Conservation (phyloP, 1,140 invertebrate species). For the Cherax quadricarinatus region DNA sequence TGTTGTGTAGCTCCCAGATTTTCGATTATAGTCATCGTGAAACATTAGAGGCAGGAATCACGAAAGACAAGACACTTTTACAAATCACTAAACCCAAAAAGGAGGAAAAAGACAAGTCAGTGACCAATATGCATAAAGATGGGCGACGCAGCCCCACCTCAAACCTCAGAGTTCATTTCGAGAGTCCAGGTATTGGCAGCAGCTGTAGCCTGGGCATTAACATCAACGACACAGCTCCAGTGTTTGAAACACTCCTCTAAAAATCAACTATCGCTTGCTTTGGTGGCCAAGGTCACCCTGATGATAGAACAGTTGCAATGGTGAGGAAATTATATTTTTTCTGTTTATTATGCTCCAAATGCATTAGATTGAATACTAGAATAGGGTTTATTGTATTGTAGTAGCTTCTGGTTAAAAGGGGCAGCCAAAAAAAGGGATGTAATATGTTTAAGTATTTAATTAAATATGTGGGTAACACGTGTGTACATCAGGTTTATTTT, state of each 20-base stretch:
- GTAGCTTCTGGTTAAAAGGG: no score
- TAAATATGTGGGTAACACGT: no score
- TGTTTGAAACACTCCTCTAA: constrained; percentile 50
- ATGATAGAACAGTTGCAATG: no score
- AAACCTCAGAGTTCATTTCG: constrained; percentile 47
- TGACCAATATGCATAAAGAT: neutral
- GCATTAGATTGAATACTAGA: no score
- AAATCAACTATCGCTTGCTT: neutral
- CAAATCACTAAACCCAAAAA: neutral
- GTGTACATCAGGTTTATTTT: no score
- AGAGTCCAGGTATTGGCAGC: neutral
- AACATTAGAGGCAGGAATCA: neutral
- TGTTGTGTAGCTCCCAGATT: constrained; percentile 21
- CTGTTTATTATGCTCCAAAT: no score
- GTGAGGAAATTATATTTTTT: no score
- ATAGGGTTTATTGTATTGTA: no score
- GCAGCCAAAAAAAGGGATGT: no score
- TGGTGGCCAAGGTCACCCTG: no score
- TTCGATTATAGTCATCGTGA: constrained; percentile 22
- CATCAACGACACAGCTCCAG: neutral
- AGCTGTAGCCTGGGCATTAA: neutral
- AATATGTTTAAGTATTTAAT: no score
- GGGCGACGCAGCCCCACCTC: constrained; percentile 4
- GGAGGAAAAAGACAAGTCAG: neutral
- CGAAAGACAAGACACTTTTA: neutral